These are phyloP conservation scores for cat (Felis catus) DNA, from an alignment of 2,113 vertebrate species.

Conservation along the genomic window DNA sequence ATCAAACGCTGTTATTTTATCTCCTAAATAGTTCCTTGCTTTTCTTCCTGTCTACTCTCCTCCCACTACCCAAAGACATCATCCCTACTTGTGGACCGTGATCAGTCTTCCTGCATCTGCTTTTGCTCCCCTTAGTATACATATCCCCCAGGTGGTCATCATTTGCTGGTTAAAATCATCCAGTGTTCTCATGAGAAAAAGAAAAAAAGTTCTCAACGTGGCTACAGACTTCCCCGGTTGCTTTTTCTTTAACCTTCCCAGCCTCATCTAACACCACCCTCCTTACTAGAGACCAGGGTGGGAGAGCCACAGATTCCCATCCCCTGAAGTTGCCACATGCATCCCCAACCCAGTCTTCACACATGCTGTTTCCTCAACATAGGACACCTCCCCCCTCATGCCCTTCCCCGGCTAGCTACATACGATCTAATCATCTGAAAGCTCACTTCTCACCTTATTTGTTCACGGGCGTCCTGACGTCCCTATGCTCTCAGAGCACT, in stretches of 20 bases:
- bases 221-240: neutral
- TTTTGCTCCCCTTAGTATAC: neutral
- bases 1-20: neutral
- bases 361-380: neutral
- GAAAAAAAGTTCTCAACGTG: neutral
- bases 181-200: neutral
- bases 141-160: neutral
- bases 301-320: neutral
- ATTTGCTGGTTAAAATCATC: neutral
- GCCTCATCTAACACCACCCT: neutral
- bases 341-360: neutral
- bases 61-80: neutral
- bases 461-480: neutral
- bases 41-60: neutral
- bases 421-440: neutral
- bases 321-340: neutral
- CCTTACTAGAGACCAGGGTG: neutral
- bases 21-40: neutral
- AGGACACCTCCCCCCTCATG: neutral
- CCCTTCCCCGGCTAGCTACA: neutral
- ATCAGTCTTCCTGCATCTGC: neutral
- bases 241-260: neutral
- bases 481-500: neutral
- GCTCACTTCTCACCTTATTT: neutral
- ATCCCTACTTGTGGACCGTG: neutral